Evolutionary conservation across 2,113 vertebrate genomes (phyloP).

Genomic region (Trogon surrucura): DNA sequence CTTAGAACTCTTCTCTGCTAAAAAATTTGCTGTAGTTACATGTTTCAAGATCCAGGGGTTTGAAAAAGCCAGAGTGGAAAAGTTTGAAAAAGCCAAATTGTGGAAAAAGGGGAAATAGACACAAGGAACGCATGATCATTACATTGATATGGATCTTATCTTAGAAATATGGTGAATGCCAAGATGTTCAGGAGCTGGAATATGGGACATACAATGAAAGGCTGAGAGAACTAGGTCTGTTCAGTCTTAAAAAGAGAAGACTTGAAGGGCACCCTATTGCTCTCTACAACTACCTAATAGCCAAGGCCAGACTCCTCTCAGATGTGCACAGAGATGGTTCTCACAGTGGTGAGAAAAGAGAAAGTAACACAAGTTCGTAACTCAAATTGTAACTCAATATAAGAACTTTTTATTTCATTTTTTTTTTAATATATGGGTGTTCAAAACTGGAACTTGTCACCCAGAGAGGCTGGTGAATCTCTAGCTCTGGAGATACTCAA

Average conservation of each 20-base stretch:
- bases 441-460: not conserved
- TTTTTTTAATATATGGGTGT: not conserved
- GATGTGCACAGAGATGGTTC: not conserved
- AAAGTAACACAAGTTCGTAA: not conserved
- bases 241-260: not conserved
- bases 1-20: not conserved
- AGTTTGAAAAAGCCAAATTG: not conserved
- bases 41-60: not conserved
- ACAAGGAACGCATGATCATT: not conserved
- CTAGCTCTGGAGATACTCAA: not conserved
- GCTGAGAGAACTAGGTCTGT: not conserved
- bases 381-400: not conserved
- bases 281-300: not conserved
- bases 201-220: not conserved
- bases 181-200: not conserved
- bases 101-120: not conserved
- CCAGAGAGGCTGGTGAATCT: not conserved
- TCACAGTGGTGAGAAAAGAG: not conserved
- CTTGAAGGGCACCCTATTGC: not conserved
- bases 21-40: not conserved
- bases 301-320: not conserved
- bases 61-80: not conserved
- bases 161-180: not conserved
- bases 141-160: not conserved
- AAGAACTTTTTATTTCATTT: too few species aligned